Conservation (phyloP, 2,113 vertebrate species). For the Bujurquina vittata region DNA sequence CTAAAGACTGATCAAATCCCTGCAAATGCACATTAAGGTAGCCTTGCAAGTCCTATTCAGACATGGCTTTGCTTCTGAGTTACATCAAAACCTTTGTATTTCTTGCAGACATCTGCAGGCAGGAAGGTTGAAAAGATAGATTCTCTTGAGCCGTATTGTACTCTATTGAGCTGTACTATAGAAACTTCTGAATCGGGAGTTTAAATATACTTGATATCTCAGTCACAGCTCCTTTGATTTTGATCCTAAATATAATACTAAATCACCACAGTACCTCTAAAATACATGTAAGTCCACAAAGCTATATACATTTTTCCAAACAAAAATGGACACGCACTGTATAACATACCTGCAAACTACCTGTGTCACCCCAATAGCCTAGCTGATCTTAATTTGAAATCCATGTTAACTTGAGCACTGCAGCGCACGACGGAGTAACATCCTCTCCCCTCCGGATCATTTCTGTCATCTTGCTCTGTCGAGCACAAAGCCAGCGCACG, state of each 20-base stretch:
- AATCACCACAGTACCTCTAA: background rate
- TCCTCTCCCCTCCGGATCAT: slow-evolving; percentile 29
- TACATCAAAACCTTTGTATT: background rate
- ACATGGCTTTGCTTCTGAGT: background rate
- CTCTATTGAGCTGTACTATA: too few relatives aligned
- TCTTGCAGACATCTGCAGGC: background rate
- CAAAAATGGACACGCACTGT: background rate
- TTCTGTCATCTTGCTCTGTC: slow-evolving; percentile 55
- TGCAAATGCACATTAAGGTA: background rate
- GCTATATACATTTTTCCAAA: background rate
- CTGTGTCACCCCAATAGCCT: background rate
- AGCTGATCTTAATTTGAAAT: slow-evolving; percentile 30
- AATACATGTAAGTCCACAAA: background rate
- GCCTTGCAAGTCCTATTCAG: background rate
- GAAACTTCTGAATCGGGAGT: too few relatives aligned
- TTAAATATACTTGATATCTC: too few relatives aligned
- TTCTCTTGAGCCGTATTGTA: too few relatives aligned
- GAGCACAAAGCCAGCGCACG: slow-evolving; percentile 36
- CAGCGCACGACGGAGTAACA: slow-evolving; percentile 36
- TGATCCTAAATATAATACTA: background rate
- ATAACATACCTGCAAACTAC: background rate
- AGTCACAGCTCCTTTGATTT: background rate
- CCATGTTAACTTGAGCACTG: slow-evolving; percentile 12
- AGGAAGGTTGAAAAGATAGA: background rate
- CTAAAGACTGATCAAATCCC: background rate